Evolutionary conservation across 2,113 vertebrate genomes (phyloP).

Genomic region (Leptobrachium ailaonicum): DNA sequence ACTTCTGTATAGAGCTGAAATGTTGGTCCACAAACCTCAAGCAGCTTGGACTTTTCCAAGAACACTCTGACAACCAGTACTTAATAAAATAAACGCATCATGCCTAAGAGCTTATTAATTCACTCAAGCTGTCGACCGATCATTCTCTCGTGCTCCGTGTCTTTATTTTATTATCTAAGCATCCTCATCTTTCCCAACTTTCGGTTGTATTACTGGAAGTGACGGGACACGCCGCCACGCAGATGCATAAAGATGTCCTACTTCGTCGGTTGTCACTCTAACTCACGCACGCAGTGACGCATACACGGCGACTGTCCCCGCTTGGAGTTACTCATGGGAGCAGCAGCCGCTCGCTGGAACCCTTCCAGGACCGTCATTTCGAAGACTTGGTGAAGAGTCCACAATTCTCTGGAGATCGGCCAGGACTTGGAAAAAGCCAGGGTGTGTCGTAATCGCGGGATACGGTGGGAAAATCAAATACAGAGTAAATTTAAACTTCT

Average conservation of each 20-base stretch:
- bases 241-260: background rate
- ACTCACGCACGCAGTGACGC: slow-evolving; percentile 14
- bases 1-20: background rate
- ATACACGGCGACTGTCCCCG: background rate
- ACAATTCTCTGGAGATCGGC: background rate
- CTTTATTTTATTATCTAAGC: background rate
- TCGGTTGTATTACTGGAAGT: background rate
- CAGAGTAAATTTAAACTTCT: background rate
- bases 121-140: background rate
- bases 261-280: background rate
- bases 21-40: background rate
- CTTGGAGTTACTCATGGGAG: slow-evolving; percentile 13
- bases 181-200: background rate
- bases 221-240: background rate
- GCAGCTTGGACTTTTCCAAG: slow-evolving; percentile 3
- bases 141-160: background rate
- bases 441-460: background rate
- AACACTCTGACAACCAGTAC: background rate
- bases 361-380: slow-evolving; percentile 11
- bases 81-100: background rate
- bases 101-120: slow-evolving; percentile 2
- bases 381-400: background rate
- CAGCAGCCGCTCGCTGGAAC: background rate
- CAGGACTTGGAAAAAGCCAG: background rate
- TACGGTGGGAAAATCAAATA: background rate